These are phyloP conservation scores for Bergia sp. DNA, from an alignment of 92 coral and sea anemone genomes.

Conservation along the genomic window DNA sequence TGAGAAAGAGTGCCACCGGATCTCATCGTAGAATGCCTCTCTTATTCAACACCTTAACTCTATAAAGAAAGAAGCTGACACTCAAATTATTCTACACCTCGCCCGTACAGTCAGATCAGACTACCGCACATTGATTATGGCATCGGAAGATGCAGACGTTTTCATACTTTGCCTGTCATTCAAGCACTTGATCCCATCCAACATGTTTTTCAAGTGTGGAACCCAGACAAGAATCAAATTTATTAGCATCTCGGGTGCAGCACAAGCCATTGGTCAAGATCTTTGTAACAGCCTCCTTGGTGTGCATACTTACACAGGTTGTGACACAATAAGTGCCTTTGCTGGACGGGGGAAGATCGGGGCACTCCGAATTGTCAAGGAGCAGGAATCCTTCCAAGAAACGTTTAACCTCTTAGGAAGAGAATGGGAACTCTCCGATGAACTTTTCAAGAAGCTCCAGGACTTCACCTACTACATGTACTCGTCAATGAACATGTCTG, in stretches of 20 bases:
- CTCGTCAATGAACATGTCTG: constrained; percentile 1
- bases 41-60: constrained; percentile 51
- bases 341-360: constrained; percentile 57
- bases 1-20: constrained; percentile 46
- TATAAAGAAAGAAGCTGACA: constrained; percentile 67
- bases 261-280: constrained; percentile 52
- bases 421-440: constrained; percentile 45
- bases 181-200: constrained; percentile 41
- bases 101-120: constrained; percentile 48
- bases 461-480: constrained; percentile 50
- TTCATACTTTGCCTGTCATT: constrained; percentile 46
- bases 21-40: constrained; percentile 37
- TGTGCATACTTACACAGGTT: constrained; percentile 71
- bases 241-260: constrained; percentile 53
- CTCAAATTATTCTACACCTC: constrained; percentile 44
- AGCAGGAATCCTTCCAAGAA: constrained; percentile 48
- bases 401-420: constrained; percentile 44
- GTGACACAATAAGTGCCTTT: constrained; percentile 73
- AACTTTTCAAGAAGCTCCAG: constrained; percentile 45
- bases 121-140: constrained; percentile 49
- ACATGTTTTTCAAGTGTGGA: constrained; percentile 54
- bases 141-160: constrained; percentile 54
- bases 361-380: constrained; percentile 48
- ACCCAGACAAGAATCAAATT: constrained; percentile 58
- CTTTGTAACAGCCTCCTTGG: constrained; percentile 62